Conservation (phyloP, 2,888 invertebrate species). For the Zygothrica quintamaculata region DNA sequence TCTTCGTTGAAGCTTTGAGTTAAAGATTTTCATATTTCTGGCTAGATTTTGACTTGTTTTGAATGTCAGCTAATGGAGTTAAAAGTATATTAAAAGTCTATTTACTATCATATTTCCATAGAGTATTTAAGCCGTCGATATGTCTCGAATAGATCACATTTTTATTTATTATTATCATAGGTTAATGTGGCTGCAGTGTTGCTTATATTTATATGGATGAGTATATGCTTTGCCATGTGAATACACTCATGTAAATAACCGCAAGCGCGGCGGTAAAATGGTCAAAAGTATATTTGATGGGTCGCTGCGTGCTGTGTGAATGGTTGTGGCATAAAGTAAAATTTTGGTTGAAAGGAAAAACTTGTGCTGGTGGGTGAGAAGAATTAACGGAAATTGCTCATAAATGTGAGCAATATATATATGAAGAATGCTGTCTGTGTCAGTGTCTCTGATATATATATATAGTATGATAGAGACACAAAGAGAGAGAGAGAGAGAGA, state of each 20-base stretch:
- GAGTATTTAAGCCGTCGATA: too few species aligned
- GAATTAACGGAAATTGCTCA: conserved; percentile 16
- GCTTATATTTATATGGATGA: neutral
- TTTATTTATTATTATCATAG: neutral
- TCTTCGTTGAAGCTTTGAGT: too few species aligned
- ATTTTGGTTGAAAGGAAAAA: conserved; percentile 31
- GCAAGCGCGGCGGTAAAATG: conserved; percentile 67
- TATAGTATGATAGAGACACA: too few species aligned
- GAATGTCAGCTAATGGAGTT: too few species aligned
- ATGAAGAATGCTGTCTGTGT: neutral
- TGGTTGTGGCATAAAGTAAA: conserved; percentile 14
- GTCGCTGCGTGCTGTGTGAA: conserved; percentile 39
- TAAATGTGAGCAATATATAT: conserved; percentile 5
- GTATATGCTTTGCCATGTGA: conserved; percentile 16
- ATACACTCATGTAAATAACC: conserved; percentile 65
- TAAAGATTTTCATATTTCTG: too few species aligned
- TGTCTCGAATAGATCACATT: neutral
- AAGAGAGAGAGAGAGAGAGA: too few species aligned
- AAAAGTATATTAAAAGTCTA: too few species aligned
- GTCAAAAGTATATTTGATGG: conserved; percentile 65
- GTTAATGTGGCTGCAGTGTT: neutral
- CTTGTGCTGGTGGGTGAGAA: conserved; percentile 12
- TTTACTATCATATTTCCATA: too few species aligned
- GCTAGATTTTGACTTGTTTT: too few species aligned
- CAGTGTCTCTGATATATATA: neutral